A percentile compares a stretch with the other conserved stretches of the same genome.
phyloP scores from a whole-genome alignment of 2,888 invertebrate species.

The Pseudococcus jackbeardsleyi region DNA sequence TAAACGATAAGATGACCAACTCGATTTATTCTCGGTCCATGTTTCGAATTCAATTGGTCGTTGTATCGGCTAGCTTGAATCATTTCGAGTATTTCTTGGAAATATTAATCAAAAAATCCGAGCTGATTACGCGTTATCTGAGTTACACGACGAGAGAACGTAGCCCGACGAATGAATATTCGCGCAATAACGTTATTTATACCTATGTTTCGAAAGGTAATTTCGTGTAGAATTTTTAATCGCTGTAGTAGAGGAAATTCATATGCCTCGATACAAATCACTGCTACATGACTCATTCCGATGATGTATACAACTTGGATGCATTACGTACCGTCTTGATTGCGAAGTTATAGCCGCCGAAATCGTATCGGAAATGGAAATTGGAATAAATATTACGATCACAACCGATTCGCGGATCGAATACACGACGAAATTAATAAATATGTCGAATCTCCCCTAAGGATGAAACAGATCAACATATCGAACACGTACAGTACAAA shows the following conservation, averaged over 20 bases:
- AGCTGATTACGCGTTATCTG: constrained; percentile 25
- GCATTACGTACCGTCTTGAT: constrained; percentile 31
- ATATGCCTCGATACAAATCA: neutral
- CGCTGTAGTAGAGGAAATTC: neutral
- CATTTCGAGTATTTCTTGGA: constrained; percentile 22
- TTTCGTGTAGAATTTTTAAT: constrained; percentile 1
- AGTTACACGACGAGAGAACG: neutral
- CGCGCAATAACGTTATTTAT: neutral
- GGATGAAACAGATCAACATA: constrained; percentile 26
- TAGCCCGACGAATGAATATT: neutral
- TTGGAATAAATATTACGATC: neutral
- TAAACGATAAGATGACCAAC: neutral
- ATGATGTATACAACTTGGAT: constrained; percentile 43
- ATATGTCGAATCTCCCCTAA: constrained; percentile 5
- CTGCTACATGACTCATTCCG: constrained; percentile 38
- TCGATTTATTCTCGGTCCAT: neutral
- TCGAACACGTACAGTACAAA: constrained; percentile 36
- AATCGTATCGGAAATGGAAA: neutral
- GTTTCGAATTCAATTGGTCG: neutral
- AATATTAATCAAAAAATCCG: neutral
- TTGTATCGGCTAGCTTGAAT: neutral
- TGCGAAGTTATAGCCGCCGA: neutral
- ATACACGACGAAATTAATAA: neutral
- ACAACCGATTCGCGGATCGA: neutral
- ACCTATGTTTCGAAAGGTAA: constrained; percentile 13